Base-by-base conservation (phyloP, 2,888 invertebrate genomes). In the Lasioglossum lativentre region DNA sequence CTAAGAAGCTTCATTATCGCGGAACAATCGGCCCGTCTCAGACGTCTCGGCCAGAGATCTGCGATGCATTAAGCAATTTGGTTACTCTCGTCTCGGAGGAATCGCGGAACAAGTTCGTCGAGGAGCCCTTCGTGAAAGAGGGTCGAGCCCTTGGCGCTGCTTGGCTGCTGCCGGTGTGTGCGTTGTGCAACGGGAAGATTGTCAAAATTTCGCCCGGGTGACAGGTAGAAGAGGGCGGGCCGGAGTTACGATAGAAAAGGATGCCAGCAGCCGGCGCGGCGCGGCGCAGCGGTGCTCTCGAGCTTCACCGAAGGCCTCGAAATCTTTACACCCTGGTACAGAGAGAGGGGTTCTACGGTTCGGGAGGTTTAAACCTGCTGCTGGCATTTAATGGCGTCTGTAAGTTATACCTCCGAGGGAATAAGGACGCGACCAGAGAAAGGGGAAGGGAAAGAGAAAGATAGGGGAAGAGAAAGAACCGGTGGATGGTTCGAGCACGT, bases 351-450 rank as follows among this genome's bases (percentile, higher is more conserved):
- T n/a, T 90, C 87, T 63, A 80, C 83, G 77, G 38, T 78, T 77
- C 71, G 80, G 84, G 86, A 82, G 89, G 83, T 89, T 91, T 91
- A 90, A 92, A 91, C 90, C 90, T 91, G 92, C 89, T 88, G 70
- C 86, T 91, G 90, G 91, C 91, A 86, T 91, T 91, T 91, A 91
- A 91, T 92, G 92, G 90, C 91, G 89, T 86, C 92, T 88, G 91
- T 90, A 91, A 91, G 92, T 91, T 91, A 91, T 91, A 90, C 85
- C 86, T 79, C 81, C 47, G 88, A 56, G 82, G 71, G 56, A 56
- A 63, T 40, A 56, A 80, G 76, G 63, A 68, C 52, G 79, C 47
- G 14, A 71, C 77, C 72, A 81, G 45, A 73, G 70, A 23, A 23
- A 23, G 72, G 78, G 73, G 82, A 30, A 73, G 59, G 34, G 75